A percentile compares a stretch with the other conserved stretches of the same genome.
These are phyloP conservation scores for Mionectes olivaceus DNA, from an alignment of 2,797 vertebrate genomes.

Conservation along the genomic window DNA sequence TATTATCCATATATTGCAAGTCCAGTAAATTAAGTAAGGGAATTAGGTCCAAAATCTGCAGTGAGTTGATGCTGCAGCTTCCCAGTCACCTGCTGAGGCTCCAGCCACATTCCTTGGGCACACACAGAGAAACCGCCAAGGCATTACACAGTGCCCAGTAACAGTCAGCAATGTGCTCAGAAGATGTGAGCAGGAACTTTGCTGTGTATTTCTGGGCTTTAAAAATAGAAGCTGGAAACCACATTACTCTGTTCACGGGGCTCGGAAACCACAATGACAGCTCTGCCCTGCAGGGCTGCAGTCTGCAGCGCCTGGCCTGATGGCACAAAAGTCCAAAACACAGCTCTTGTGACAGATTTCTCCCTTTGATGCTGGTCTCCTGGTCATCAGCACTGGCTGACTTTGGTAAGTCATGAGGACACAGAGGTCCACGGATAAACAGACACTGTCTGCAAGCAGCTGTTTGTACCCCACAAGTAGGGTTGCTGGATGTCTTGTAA, in stretches of 20 bases:
- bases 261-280: background rate
- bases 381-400: background rate
- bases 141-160: background rate
- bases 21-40: background rate
- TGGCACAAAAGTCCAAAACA: background rate
- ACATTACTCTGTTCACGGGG: background rate
- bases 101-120: background rate
- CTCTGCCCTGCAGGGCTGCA: background rate
- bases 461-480: background rate
- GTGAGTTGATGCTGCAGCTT: background rate
- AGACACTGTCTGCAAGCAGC: background rate
- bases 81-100: background rate
- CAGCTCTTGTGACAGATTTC: background rate
- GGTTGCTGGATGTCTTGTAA: background rate
- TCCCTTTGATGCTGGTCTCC: background rate
- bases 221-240: slow-evolving; percentile 52
- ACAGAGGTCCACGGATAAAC: background rate
- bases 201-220: slow-evolving; percentile 4
- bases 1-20: background rate
- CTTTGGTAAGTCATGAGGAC: background rate
- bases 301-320: background rate
- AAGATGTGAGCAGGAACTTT: background rate
- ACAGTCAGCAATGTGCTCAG: background rate
- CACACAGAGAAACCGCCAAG: background rate
- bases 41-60: background rate